phyloP scores from a whole-genome alignment of 2,888 invertebrate genomes.

The Coenonympha arcania region DNA sequence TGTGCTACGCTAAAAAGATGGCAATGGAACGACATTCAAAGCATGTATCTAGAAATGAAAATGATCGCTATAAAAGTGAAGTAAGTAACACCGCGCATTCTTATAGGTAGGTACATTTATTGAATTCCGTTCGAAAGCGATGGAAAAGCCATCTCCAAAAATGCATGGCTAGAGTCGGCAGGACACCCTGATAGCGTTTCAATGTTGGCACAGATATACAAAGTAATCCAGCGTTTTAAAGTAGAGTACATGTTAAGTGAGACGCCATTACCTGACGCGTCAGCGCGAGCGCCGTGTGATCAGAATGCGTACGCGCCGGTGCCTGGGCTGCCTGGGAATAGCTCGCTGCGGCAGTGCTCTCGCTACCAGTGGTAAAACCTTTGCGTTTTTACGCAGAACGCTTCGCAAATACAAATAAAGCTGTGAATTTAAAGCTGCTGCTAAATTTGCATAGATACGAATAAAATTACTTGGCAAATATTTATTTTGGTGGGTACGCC shows the following conservation, averaged over 20 bases:
- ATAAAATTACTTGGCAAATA: conserved; percentile 45
- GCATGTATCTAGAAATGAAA: too few relatives aligned
- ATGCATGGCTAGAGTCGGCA: not conserved
- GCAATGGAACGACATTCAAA: too few relatives aligned
- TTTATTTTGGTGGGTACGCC: conserved; percentile 24
- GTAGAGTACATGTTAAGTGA: conserved; percentile 29
- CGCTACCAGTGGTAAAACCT: conserved; percentile 63
- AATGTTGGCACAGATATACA: too few relatives aligned
- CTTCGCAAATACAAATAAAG: conserved; percentile 63
- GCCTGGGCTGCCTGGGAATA: conserved; percentile 66
- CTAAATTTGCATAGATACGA: conserved; percentile 48
- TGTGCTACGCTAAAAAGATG: too few relatives aligned
- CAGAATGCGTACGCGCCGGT: conserved; percentile 66
- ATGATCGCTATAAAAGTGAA: too few relatives aligned
- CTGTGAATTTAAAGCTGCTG: conserved; percentile 50
- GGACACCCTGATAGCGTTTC: too few relatives aligned
- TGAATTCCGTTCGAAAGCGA: too few relatives aligned
- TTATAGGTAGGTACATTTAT: too few relatives aligned
- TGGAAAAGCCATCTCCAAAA: too few relatives aligned
- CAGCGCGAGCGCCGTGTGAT: conserved; percentile 55
- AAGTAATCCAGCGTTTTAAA: conserved; percentile 26
- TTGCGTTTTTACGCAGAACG: conserved; percentile 62
- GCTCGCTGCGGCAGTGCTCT: conserved; percentile 58
- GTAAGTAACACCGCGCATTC: too few relatives aligned
- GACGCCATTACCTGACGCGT: conserved; percentile 39